Evolutionary conservation across 2,113 vertebrate genomes (phyloP), one percentile per base, ranked within the genome.

Genomic region (Sander lucioperca): DNA sequence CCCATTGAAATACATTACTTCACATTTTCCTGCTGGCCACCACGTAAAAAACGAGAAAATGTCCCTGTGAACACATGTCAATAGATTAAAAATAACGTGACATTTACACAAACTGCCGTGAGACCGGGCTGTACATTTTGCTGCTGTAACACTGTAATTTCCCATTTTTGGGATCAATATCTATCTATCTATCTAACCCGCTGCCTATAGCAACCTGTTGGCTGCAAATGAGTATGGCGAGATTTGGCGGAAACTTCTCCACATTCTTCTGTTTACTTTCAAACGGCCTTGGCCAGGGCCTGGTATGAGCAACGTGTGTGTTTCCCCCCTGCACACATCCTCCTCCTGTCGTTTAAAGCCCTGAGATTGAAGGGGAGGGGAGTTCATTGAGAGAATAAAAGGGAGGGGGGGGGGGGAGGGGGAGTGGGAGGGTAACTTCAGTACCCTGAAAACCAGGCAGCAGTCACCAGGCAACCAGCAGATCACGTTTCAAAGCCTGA

Each of bases 401-500:
- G 88, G 79, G 88, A 84, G 87, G 86, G 82, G 82, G 86, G 63
- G 67, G 7, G 70, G 82, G 82, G 86, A 65, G 67, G 7, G 70
- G 80, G 62, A 30, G 62, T 70, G 73, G 71, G 36, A 67, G 77
- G 75, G 79, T 75, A 68, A 83, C 86, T 86, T 80, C 77, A 88
- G 78, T 78, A 87, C 89, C 87, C 87, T 92, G 87, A 91, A 92
- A 87, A 91, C 67, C 90, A 89, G 90, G 68, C 91, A 82, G 82
- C 77, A 86, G 92, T 95, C 92, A 93, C 94, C 89, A 94, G 93
- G 94, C 94, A 94, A 95, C 94, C 86, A 70, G 63, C 79, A 87
- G 90, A 94, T 95, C 94, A 94, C 85, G 88, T 95, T 95, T 95
- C 94, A 95, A 95, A 95, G 93, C 78, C 84, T 91, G 90, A 92